Conservation (phyloP, 2,888 invertebrate genomes). For the Erebia aethiops region DNA sequence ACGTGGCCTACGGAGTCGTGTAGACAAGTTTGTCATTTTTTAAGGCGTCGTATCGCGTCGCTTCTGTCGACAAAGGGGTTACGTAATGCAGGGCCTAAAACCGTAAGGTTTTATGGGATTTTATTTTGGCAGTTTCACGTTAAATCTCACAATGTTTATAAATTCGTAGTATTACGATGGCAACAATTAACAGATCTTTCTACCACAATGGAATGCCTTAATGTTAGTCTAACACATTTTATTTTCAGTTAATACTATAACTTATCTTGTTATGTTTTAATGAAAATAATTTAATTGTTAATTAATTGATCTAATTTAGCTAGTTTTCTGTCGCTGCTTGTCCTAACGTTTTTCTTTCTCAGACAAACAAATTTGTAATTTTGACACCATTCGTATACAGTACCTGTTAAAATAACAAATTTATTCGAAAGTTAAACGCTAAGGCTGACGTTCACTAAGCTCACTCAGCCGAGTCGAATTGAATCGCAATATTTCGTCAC, state of each 20-base stretch:
- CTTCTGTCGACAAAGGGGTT: too few relatives aligned
- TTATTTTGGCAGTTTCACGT: not conserved
- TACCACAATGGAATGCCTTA: conserved; percentile 32
- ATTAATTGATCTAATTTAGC: conserved; percentile 30
- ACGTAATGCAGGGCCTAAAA: not conserved
- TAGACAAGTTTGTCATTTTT: too few relatives aligned
- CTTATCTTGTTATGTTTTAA: not conserved
- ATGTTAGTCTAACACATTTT: conserved; percentile 15
- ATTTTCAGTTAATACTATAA: not conserved
- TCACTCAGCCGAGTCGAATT: too few relatives aligned
- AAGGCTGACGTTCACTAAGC: too few relatives aligned
- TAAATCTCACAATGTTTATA: not conserved
- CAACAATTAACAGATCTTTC: conserved; percentile 5
- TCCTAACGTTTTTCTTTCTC: too few relatives aligned
- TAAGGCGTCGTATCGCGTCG: too few relatives aligned
- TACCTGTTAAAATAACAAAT: too few relatives aligned
- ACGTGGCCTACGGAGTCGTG: too few relatives aligned
- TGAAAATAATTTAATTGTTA: conserved; percentile 15
- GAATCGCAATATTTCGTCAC: too few relatives aligned
- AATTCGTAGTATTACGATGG: not conserved
- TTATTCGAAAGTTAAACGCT: too few relatives aligned
- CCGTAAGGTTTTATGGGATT: not conserved
- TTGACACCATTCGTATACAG: not conserved
- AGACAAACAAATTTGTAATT: too few relatives aligned
- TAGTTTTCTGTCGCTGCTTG: conserved; percentile 14